These are phyloP conservation scores for Volucella zonaria DNA, from an alignment of 2,888 invertebrate genomes.

Conservation along the genomic window DNA sequence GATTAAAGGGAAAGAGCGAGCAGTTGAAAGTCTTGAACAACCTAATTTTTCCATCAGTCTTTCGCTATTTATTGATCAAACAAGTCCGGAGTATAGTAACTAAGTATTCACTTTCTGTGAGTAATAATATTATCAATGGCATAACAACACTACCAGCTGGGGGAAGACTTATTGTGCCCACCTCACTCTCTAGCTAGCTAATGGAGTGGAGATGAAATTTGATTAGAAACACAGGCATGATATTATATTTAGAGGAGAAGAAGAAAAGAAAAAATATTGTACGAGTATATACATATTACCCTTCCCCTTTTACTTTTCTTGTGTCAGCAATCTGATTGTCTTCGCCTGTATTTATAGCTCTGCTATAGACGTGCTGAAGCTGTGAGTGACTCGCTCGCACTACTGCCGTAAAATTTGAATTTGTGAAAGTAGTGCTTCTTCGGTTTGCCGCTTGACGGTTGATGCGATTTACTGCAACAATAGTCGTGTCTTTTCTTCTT, in stretches of 20 bases:
- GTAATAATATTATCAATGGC: conserved; percentile 48
- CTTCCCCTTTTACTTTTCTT: conserved; percentile 10
- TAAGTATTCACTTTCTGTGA: conserved; percentile 54
- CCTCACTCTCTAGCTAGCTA: conserved; percentile 37
- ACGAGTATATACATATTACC: not conserved
- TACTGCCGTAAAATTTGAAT: conserved; percentile 66
- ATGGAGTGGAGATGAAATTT: conserved; percentile 71
- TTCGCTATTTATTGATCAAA: conserved; percentile 71
- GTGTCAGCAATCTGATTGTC: conserved; percentile 16
- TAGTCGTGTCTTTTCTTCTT: conserved; percentile 56
- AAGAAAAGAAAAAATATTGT: conserved; percentile 13
- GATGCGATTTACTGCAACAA: conserved; percentile 72
- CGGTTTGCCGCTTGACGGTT: conserved; percentile 51
- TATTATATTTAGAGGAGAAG: conserved; percentile 4
- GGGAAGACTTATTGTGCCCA: not conserved
- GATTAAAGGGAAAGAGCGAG: conserved; percentile 47
- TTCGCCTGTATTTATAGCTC: conserved; percentile 18
- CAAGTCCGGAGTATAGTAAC: conserved; percentile 58
- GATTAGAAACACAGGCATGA: conserved; percentile 60
- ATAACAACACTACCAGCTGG: conserved; percentile 6
- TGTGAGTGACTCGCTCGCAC: conserved; percentile 2
- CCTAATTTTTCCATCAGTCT: conserved; percentile 69
- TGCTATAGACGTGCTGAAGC: too few species aligned
- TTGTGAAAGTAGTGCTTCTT: conserved; percentile 70
- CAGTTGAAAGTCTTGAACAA: conserved; percentile 65